Conservation (phyloP, 92 coral and sea anemone genomes). For the Chrysogorgia sp. region DNA sequence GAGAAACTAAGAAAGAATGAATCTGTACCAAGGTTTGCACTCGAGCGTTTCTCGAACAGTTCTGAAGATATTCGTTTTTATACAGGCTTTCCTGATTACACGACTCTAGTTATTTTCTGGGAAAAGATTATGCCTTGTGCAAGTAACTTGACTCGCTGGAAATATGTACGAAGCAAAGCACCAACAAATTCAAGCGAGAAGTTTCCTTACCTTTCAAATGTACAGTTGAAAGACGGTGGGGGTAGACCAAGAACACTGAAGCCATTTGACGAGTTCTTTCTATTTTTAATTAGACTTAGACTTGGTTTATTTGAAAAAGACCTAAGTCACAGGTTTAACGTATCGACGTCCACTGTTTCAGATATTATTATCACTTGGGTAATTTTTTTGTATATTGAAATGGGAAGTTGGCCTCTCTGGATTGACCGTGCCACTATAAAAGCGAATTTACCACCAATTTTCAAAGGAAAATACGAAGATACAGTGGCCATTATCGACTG, state of each 20-base stretch:
- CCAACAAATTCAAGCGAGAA: conserved; percentile 21
- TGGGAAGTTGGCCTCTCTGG: conserved; percentile 16
- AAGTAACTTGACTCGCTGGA: conserved; percentile 53
- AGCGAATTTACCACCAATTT: background rate
- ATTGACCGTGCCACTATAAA: background rate
- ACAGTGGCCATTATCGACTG: conserved; percentile 1
- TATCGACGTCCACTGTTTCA: background rate
- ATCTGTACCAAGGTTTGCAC: conserved; percentile 55
- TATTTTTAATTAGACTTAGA: conserved; percentile 61
- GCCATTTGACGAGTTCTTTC: conserved; percentile 69
- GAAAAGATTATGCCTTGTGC: conserved; percentile 55
- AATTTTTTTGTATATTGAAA: background rate
- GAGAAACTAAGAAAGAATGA: too few relatives aligned
- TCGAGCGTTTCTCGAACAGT: conserved; percentile 57
- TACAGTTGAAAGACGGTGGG: conserved; percentile 50
- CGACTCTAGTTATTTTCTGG: conserved; percentile 62
- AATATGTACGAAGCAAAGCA: conserved; percentile 44
- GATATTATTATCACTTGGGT: conserved; percentile 5
- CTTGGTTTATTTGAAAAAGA: background rate
- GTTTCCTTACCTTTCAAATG: conserved; percentile 54
- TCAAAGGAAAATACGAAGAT: conserved; percentile 17
- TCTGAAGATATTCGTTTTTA: conserved; percentile 65
- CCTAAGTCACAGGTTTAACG: background rate
- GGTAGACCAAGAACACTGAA: conserved; percentile 59
- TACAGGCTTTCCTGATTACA: conserved; percentile 70